These are phyloP conservation scores for Chaetorhynchus papuensis DNA, from an alignment of 2,113 vertebrate genomes.

Conservation along the genomic window DNA sequence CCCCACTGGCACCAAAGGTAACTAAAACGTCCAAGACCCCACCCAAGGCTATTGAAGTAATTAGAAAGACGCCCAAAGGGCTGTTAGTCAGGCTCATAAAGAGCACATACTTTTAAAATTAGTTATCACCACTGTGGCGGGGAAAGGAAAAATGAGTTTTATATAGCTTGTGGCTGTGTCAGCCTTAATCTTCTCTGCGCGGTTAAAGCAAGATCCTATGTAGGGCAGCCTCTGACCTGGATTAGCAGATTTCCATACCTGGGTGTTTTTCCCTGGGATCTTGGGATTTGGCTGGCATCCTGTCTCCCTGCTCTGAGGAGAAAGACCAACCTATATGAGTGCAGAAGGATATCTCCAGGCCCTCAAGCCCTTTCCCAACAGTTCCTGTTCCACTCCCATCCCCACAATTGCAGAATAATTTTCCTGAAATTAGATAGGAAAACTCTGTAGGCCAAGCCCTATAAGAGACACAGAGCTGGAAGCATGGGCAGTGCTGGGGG, in stretches of 20 bases:
- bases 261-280: neutral
- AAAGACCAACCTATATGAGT: neutral
- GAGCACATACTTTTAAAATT: slow-evolving; percentile 14
- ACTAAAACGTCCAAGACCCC: neutral
- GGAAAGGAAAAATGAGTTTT: neutral
- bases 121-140: neutral
- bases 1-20: neutral
- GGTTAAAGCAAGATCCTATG: neutral
- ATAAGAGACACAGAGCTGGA: neutral
- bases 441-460: accelerated
- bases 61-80: neutral
- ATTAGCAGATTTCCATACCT: neutral
- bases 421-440: neutral
- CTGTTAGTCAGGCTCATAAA: neutral
- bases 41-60: neutral
- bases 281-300: neutral
- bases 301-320: neutral
- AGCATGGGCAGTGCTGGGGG: accelerated
- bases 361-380: neutral
- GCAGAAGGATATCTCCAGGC: neutral
- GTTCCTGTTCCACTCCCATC: neutral
- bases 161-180: neutral
- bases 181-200: neutral
- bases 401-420: neutral
- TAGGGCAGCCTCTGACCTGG: neutral